Evolutionary conservation across 2,888 invertebrate genomes (phyloP).

Genomic region (Amiota minor): DNA sequence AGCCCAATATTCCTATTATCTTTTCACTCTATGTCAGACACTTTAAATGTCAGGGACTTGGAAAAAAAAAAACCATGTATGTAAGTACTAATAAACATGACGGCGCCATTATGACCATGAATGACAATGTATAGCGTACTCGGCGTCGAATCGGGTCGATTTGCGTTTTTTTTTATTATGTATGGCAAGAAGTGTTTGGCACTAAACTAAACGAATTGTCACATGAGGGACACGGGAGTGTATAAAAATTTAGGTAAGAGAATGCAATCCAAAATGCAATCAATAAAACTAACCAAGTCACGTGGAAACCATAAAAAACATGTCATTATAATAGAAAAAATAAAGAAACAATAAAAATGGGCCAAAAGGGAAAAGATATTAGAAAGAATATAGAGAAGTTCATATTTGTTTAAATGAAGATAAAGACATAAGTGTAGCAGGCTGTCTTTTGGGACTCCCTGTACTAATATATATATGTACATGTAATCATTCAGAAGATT

Average conservation of each 20-base stretch:
- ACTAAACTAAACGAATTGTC: not conserved
- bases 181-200: no score
- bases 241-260: not conserved
- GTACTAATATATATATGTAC: no score
- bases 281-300: not conserved
- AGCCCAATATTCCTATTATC: not conserved
- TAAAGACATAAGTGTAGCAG: no score
- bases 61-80: not conserved
- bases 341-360: not conserved
- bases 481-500: no score
- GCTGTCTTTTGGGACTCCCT: no score
- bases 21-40: not conserved
- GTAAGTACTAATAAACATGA: not conserved
- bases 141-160: no score
- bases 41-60: not conserved
- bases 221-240: not conserved
- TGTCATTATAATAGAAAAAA: not conserved
- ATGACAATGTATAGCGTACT: not conserved
- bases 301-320: conserved; percentile 46
- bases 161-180: no score
- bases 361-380: not conserved
- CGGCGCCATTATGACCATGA: conserved; percentile 16
- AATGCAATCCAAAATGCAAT: not conserved
- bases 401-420: no score
- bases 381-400: not conserved